Evolutionary conservation across 2,113 vertebrate genomes (phyloP).

Genomic region (Marmota flaviventris): DNA sequence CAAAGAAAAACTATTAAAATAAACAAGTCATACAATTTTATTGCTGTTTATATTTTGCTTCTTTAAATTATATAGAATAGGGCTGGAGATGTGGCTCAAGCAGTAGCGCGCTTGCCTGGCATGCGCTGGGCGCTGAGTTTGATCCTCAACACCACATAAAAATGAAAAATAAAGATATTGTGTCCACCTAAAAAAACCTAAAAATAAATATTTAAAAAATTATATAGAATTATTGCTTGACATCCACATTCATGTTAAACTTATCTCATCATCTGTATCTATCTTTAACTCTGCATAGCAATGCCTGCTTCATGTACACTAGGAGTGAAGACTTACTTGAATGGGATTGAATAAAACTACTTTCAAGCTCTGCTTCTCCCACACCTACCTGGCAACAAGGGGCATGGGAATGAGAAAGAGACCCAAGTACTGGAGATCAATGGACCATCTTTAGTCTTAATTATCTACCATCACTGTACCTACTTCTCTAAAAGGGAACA

Average conservation of each 20-base stretch:
- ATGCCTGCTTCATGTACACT: not conserved
- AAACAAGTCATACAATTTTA: not conserved
- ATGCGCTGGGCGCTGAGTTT: too few species aligned
- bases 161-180: too few species aligned
- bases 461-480: constrained; percentile 68
- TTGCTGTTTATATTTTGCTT: not conserved
- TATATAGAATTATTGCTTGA: not conserved
- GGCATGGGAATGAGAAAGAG: not conserved
- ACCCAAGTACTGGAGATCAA: not conserved
- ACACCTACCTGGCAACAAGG: not conserved
- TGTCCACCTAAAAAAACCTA: too few species aligned
- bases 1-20: not conserved
- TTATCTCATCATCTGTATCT: not conserved
- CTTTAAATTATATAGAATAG: not conserved
- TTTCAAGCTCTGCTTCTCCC: not conserved
- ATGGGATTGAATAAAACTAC: not conserved
- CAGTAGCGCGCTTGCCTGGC: too few species aligned
- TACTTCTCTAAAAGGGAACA: constrained; percentile 70
- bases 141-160: too few species aligned
- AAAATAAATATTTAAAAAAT: too few species aligned
- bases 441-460: constrained; percentile 63
- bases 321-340: not conserved
- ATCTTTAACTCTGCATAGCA: not conserved
- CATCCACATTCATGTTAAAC: not conserved
- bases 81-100: too few species aligned